Evolutionary conservation across 2,797 vertebrate genomes (phyloP).

Genomic region (Allobates femoralis): DNA sequence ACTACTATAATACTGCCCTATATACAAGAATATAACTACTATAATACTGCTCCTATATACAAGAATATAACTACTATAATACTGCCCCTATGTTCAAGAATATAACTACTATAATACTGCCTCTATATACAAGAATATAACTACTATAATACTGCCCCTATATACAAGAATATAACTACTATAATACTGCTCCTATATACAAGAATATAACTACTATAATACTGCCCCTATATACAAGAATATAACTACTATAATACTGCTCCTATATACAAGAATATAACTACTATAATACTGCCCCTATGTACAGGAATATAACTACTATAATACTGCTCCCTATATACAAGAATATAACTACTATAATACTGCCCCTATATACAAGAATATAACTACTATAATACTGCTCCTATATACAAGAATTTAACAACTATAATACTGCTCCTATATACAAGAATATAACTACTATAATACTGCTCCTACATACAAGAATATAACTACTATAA

Average conservation of each 20-base stretch:
- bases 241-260: too few species aligned
- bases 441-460: not conserved
- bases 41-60: not conserved
- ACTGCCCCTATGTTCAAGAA: not conserved
- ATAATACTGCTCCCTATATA: not conserved
- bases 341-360: slow-evolving; percentile 2
- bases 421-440: not conserved
- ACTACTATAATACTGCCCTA: slow-evolving; percentile 6
- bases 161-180: too few species aligned
- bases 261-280: too few species aligned
- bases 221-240: too few species aligned
- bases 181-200: too few species aligned
- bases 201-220: too few species aligned
- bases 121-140: too few species aligned
- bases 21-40: not conserved
- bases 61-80: slow-evolving; percentile 9
- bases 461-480: not conserved
- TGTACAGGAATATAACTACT: not conserved
- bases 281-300: not conserved
- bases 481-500: not conserved
- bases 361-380: not conserved
- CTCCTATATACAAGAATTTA: not conserved
- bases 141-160: too few species aligned
- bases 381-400: not conserved
- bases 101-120: not conserved